Evolutionary conservation across 2,888 invertebrate genomes (phyloP), one percentile per base, ranked within the genome.

Genomic region (Oscheius sp.): DNA sequence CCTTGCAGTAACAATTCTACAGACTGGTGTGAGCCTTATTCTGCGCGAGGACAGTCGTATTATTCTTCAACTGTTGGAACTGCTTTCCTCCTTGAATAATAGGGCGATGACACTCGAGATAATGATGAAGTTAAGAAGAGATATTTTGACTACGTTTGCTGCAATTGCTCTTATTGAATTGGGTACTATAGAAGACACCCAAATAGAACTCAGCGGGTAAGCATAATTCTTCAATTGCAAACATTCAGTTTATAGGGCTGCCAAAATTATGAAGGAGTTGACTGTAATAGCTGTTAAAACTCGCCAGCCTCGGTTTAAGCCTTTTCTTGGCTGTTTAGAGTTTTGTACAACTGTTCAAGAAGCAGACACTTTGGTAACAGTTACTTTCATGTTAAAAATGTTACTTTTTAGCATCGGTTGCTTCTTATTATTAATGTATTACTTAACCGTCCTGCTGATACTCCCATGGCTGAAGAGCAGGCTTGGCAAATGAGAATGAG

Each of bases 401-500:
- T 16, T 6, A 13, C 21, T 9, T 76, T 77, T 13, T 49, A 76
- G 73, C 70, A 72, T 23, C 72, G 75, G 1, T 66, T 77, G 2
- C 69, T 80, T 6, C 25, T 79, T 23, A 77, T 76, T 55, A 61
- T 79, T 41, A 82, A 80, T 64, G 73, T 76, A 72, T 43, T 82
- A 46, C 72, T 82, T 25, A 76, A 78, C 66, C 69, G 71, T 93
- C 18, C 66, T n/a, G 93, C 76, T 91, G 93, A 94, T 87, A 92
- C 93, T 75, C 91, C 46, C 21, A 75, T 79, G 68, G 75, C 75
- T 1, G 84, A 81, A 9, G 78, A 81, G 18, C 75, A 75, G 43
- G 75, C 79, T 49, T 76, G 79, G 78, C 80, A 81, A 69, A 66
- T 76, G 58, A 63, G 81, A 59, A 81, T 81, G 81, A 53, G 75